Percentiles rank a stretch among this genome's conserved stretches.
These are phyloP conservation scores for Babylonia areolata DNA, from an alignment of 1,140 invertebrate genomes.

Conservation along the genomic window DNA sequence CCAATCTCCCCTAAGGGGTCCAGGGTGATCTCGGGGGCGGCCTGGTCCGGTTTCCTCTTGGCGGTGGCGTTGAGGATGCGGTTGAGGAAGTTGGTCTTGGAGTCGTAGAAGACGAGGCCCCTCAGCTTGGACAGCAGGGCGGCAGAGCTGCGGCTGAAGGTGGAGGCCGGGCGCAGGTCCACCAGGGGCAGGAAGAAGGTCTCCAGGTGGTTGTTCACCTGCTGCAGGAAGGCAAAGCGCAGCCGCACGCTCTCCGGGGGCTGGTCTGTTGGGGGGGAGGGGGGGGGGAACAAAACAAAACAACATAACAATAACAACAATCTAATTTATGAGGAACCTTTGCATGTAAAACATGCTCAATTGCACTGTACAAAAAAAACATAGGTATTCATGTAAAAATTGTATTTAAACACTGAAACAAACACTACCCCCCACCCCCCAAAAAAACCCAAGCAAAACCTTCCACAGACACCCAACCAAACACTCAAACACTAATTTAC, in stretches of 20 bases:
- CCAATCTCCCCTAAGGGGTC: conserved; percentile 73
- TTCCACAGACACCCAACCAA: too few relatives aligned
- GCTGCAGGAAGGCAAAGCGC: conserved; percentile 73
- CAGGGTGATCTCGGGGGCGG: conserved; percentile 73
- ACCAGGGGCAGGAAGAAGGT: conserved; percentile 73
- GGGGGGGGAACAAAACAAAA: background rate
- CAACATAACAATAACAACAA: background rate
- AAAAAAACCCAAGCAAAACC: too few relatives aligned
- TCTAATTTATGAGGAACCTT: too few relatives aligned
- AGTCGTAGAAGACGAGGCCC: conserved; percentile 72
- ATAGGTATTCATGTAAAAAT: too few relatives aligned
- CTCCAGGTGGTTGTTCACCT: conserved; percentile 71
- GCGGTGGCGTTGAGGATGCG: conserved; percentile 73
- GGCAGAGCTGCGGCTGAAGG: conserved; percentile 69
- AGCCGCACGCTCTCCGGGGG: conserved; percentile 73
- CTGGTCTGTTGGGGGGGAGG: conserved; percentile 56
- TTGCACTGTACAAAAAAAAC: too few relatives aligned
- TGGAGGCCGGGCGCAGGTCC: conserved; percentile 69
- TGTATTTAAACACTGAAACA: too few relatives aligned
- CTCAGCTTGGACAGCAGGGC: conserved; percentile 62
- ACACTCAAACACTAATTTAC: too few relatives aligned
- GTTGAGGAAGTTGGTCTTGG: conserved; percentile 70
- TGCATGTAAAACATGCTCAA: too few relatives aligned
- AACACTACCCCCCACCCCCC: too few relatives aligned
- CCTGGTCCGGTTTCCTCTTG: conserved; percentile 72